A percentile compares a stretch with the other conserved stretches of the same genome.
Conservation (phyloP, 92 coral and sea anemone species). For the Micromussa lordhowensis region DNA sequence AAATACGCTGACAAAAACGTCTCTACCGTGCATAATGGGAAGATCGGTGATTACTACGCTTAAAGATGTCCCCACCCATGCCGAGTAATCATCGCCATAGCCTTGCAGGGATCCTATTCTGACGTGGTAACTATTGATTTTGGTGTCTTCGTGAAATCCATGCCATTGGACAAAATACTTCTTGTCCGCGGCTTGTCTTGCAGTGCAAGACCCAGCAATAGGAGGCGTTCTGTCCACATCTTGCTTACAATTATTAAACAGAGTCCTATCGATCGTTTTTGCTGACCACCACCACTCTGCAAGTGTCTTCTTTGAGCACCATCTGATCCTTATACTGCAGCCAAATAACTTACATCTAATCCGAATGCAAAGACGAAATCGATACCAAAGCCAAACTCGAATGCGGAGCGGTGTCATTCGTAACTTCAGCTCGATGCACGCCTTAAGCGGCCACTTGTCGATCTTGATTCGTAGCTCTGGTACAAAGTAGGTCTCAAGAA, state of each 20-base stretch:
- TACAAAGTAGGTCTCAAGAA: conserved; percentile 84
- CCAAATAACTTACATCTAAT: conserved; percentile 72
- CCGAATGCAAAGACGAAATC: conserved; percentile 77
- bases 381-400: conserved; percentile 92
- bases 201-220: conserved; percentile 74
- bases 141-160: conserved; percentile 80
- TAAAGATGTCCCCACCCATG: conserved; percentile 72
- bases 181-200: conserved; percentile 85
- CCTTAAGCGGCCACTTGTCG: conserved; percentile 92
- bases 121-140: conserved; percentile 77
- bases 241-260: conserved; percentile 76
- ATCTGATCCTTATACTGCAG: conserved; percentile 64
- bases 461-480: conserved; percentile 88
- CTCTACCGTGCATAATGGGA: conserved; percentile 80
- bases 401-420: conserved; percentile 91
- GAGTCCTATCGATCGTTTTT: conserved; percentile 74
- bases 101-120: conserved; percentile 85
- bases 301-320: conserved; percentile 82
- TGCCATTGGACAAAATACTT: conserved; percentile 94
- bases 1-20: conserved; percentile 75
- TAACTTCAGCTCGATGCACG: conserved; percentile 88
- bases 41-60: conserved; percentile 76
- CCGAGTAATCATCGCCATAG: conserved; percentile 84
- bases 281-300: conserved; percentile 98
- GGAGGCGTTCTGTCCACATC: conserved; percentile 92